Base-by-base conservation (phyloP, 2,113 vertebrate species). In the Campylorhamphus procurvoides region DNA sequence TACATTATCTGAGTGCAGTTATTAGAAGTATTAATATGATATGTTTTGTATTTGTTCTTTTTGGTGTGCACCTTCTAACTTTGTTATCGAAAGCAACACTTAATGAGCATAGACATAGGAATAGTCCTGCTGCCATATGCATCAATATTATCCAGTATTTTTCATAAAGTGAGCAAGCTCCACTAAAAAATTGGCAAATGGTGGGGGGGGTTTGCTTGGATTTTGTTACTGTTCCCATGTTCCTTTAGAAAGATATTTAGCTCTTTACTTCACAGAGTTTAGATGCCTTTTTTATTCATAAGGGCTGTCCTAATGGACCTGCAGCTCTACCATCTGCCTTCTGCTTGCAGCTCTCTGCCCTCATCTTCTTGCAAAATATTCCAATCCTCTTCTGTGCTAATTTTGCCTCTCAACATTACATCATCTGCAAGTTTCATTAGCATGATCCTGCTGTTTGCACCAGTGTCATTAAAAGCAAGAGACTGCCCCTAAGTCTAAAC, bases 381-480 rank as follows among this genome's bases (percentile, higher is more conserved):
- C 64, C 64, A 95, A 37, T 89, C 84, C 29, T 81, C 68, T 84
- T 63, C 80, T 77, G 73, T 40, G 60, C 23, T 87, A 68, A 92
- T 92, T 84, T 84, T 1, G 4, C 49, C n/a, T 73, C 62, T 85
- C 68, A 96, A 18, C 35, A 63, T 74, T 67, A 29, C 12, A 2
- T 87, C 89, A 93, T 78, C 80, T 84, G 46, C 1, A 90, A 69
- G 14, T 63, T 87, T 93, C 80, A 84, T 91, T 84, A 93, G 42
- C 76, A 35, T 27, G 50, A 90, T 76, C 83, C 86, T 83, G 53
- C 49, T 92, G 11, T 83, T 88, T 90, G 27, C 75, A 86, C 33
- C n/a, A 8, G 24, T 22, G 16, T 49, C 71, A 83, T 73, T 60
- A 93, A 35, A 6, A 80, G 55, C 46, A 81, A 77, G 60, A 78